Percentiles rank a stretch among this genome's conserved stretches.
Conservation (phyloP, 2,888 invertebrate genomes). For the Archips crataeganus region DNA sequence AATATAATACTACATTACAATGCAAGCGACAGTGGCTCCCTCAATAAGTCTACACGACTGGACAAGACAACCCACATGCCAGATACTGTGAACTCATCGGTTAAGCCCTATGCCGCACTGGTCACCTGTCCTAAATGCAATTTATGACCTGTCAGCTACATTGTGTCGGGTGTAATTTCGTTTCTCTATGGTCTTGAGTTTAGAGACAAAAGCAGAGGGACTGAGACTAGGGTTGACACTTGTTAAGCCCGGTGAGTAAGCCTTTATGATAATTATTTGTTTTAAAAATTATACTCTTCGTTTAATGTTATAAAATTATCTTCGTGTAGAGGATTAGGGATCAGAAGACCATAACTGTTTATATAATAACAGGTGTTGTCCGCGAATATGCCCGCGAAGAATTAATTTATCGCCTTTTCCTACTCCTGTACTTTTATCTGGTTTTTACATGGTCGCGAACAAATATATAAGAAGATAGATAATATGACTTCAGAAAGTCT, state of each 20-base stretch:
- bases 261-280: background rate
- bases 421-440: too few species aligned
- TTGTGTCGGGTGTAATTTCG: slow-evolving; percentile 40
- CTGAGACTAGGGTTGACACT: slow-evolving; percentile 19
- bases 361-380: too few species aligned
- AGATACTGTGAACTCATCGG: slow-evolving; percentile 1
- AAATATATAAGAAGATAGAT: too few species aligned
- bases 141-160: slow-evolving; percentile 38
- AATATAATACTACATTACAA: background rate
- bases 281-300: background rate
- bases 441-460: too few species aligned
- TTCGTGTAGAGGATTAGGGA: too few species aligned
- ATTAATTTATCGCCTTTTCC: too few species aligned
- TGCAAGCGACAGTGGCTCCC: background rate
- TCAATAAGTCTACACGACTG: background rate
- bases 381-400: too few species aligned
- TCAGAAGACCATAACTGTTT: too few species aligned
- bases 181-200: slow-evolving; percentile 40
- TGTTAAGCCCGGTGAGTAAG: background rate
- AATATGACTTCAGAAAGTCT: too few species aligned
- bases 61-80: background rate
- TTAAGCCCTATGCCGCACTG: slow-evolving; percentile 10
- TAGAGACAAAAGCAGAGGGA: slow-evolving; percentile 35
- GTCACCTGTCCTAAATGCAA: slow-evolving; percentile 33
- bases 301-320: too few species aligned